A percentile compares a stretch with the other conserved stretches of the same genome.
Conservation (phyloP, 2,888 invertebrate species). For the Pollenia angustigena region DNA sequence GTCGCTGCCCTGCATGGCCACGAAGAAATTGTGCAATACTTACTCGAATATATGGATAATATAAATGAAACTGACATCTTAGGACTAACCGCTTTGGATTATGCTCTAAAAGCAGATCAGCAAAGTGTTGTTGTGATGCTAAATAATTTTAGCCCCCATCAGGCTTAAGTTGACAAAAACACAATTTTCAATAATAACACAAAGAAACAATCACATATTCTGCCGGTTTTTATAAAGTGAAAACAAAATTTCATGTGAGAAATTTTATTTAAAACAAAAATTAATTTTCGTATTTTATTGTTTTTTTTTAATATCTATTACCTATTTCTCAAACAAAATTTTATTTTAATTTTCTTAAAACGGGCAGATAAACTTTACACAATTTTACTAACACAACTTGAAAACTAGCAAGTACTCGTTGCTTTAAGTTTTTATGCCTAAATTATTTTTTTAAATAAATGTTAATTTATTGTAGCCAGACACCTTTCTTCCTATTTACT, state of each 20-base stretch:
- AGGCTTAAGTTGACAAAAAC: not conserved
- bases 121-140: constrained; percentile 75
- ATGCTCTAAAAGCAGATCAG: constrained; percentile 83
- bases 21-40: constrained; percentile 84
- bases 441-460: constrained; percentile 29
- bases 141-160: constrained; percentile 31
- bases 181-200: not conserved
- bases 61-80: constrained; percentile 85
- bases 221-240: too few relatives aligned
- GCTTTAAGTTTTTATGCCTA: not conserved
- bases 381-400: not conserved
- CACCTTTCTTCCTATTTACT: not conserved
- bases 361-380: not conserved
- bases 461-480: not conserved
- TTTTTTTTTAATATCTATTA: too few relatives aligned
- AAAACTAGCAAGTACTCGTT: not conserved
- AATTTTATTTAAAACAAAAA: too few relatives aligned
- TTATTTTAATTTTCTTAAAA: too few relatives aligned
- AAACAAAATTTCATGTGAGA: not conserved
- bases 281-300: too few relatives aligned
- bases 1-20: constrained; percentile 87
- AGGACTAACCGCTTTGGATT: constrained; percentile 86
- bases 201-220: not conserved
- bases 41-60: constrained; percentile 85
- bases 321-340: too few relatives aligned